phyloP scores from a whole-genome alignment of 2,888 invertebrate genomes.

The Dermolepida albohirtum region DNA sequence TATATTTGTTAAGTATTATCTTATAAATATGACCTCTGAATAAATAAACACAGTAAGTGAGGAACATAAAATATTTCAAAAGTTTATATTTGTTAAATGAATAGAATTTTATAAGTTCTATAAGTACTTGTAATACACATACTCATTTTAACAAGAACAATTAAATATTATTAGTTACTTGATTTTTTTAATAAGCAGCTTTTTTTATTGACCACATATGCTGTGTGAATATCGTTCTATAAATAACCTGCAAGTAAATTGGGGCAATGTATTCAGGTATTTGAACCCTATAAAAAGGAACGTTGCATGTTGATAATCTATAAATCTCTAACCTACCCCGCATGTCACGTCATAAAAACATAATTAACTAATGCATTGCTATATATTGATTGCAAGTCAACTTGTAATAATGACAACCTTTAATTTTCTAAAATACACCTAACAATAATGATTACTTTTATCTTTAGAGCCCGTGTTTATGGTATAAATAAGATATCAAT shows the following conservation, averaged over 20 bases:
- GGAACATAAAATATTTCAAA: too few species aligned
- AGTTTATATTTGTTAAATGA: too few species aligned
- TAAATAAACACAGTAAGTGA: too few species aligned
- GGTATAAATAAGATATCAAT: too few species aligned
- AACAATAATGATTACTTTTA: background rate
- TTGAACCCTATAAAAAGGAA: slow-evolving; percentile 25
- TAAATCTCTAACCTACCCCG: slow-evolving; percentile 26
- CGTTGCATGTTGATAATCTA: slow-evolving; percentile 27
- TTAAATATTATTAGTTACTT: too few species aligned
- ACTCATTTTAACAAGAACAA: too few species aligned
- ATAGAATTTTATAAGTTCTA: too few species aligned
- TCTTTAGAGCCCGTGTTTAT: background rate
- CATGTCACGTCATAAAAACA: slow-evolving; percentile 27
- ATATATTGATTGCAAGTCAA: slow-evolving; percentile 24
- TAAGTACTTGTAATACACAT: too few species aligned
- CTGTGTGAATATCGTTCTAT: background rate
- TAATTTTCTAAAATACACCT: background rate
- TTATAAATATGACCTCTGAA: too few species aligned
- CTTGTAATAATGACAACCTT: slow-evolving; percentile 13
- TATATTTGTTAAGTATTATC: too few species aligned
- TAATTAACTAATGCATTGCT: slow-evolving; percentile 33
- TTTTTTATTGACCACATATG: background rate
- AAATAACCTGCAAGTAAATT: slow-evolving; percentile 16
- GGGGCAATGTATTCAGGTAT: slow-evolving; percentile 26
- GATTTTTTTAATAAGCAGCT: background rate